Base-by-base conservation (phyloP, 2,888 invertebrate genomes). In the Stegana nigrithorax region DNA sequence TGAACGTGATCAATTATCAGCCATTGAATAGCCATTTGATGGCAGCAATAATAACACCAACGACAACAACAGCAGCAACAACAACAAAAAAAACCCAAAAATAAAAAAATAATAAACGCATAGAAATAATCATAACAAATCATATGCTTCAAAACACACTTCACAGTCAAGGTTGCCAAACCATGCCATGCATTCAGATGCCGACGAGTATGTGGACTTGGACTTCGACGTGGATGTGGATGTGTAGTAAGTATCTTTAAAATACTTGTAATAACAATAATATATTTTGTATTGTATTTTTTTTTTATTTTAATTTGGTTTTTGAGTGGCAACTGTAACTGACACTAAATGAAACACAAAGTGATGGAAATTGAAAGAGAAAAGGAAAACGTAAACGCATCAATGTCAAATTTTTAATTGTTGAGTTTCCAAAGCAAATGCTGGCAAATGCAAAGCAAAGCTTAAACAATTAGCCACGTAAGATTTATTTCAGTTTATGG, bases 1-100 rank as follows among this genome's bases (percentile, higher is more conserved):
- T 76, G 75, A 76, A 80, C 75, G 80, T 76, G 75, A 78, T 80
- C 75, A 76, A 76, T 76, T 76, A 80, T 78, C 67, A n/a, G 39
- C 70, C 68, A 75, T 75, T 75, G 80, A 77, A 2, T 65, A 73
- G 62, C 66, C 66, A 68, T 79, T 79, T 77, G 73, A 39, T 59
- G 75, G 75, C 79, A 79, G 75, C 75, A 79, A 29, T 39, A n/a
- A n/a, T n/a, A n/a, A n/a, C n/a, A n/a, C n/a, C n/a, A n/a, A n/a
- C n/a, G n/a, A n/a, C n/a, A n/a, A n/a, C n/a, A n/a, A n/a, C n/a
- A n/a, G n/a, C n/a, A n/a, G n/a, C n/a, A n/a, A 75, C 77, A 78
- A 66, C 63, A 74, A 63, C 69, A 75, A 69, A n/a, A n/a, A 21
- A 19, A 8, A 32, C 32, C n/a, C 65, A 72, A 72, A n/a, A n/a